Percentiles rank a stretch among this genome's conserved stretches.
These are phyloP conservation scores for Solea senegalensis DNA, from an alignment of 2,113 vertebrate genomes.

Conservation along the genomic window DNA sequence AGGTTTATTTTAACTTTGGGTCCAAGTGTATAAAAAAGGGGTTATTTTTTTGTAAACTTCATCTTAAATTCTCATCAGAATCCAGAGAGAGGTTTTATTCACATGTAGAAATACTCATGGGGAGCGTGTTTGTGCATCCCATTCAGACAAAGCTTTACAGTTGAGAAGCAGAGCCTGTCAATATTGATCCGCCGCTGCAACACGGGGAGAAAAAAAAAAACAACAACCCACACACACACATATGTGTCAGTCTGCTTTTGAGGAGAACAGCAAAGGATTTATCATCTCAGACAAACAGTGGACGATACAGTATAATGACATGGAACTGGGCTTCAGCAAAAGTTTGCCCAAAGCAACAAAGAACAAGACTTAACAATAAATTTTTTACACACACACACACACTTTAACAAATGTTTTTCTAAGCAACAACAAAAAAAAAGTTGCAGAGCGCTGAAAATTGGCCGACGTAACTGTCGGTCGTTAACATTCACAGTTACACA, in stretches of 20 bases:
- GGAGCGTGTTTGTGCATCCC: constrained; percentile 8
- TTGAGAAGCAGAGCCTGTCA: constrained; percentile 20
- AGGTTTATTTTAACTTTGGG: not conserved
- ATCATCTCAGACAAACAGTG: not conserved
- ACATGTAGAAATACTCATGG: not conserved
- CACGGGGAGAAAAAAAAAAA: not conserved
- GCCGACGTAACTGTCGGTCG: constrained; percentile 25
- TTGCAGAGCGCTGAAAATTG: constrained; percentile 10
- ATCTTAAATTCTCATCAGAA: not conserved
- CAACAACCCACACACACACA: not conserved
- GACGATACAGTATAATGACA: not conserved
- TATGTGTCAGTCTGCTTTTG: not conserved
- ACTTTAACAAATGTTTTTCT: not conserved
- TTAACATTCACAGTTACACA: constrained; percentile 51
- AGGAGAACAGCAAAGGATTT: not conserved
- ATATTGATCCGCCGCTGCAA: constrained; percentile 14
- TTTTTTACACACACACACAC: not conserved
- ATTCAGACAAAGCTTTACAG: constrained; percentile 1
- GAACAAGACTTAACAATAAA: not conserved
- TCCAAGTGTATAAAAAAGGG: not conserved
- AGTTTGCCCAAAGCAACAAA: not conserved
- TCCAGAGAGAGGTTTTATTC: not conserved
- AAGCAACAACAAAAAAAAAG: not conserved
- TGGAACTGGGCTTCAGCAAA: not conserved
- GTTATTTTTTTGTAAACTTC: not conserved